Evolutionary conservation across 2,113 vertebrate genomes (phyloP).

Genomic region (Callipepla squamata): DNA sequence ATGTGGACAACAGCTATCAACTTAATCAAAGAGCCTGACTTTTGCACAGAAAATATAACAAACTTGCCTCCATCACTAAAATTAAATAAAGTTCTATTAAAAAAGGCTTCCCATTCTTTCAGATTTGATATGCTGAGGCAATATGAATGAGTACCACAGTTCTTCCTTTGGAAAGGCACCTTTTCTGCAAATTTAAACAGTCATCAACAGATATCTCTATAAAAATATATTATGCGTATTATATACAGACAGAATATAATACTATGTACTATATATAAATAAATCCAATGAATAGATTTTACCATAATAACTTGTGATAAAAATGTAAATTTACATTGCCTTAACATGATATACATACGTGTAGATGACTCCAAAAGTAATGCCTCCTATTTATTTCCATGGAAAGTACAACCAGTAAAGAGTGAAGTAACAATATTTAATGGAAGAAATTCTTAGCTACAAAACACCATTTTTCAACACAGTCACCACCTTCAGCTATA

Average conservation of each 20-base stretch:
- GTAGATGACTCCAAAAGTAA: too few species aligned
- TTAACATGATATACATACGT: too few species aligned
- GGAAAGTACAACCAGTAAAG: too few species aligned
- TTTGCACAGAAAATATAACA: background rate
- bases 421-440: too few species aligned
- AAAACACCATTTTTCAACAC: too few species aligned
- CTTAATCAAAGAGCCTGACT: background rate
- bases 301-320: background rate
- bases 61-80: background rate
- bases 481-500: too few species aligned
- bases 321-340: background rate
- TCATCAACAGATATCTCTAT: background rate
- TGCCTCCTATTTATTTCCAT: too few species aligned
- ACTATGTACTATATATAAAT: background rate
- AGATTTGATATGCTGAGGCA: background rate
- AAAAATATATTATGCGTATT: background rate
- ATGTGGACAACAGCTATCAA: background rate
- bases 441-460: too few species aligned
- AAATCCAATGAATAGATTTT: background rate
- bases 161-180: background rate
- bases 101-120: rapidly evolving
- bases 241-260: background rate
- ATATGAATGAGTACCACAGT: background rate
- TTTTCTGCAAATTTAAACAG: background rate
- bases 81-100: background rate